A percentile compares a stretch with the other conserved stretches of the same genome.
These are phyloP conservation scores for Martes martes DNA, from an alignment of 2,113 vertebrate species.

Conservation along the genomic window DNA sequence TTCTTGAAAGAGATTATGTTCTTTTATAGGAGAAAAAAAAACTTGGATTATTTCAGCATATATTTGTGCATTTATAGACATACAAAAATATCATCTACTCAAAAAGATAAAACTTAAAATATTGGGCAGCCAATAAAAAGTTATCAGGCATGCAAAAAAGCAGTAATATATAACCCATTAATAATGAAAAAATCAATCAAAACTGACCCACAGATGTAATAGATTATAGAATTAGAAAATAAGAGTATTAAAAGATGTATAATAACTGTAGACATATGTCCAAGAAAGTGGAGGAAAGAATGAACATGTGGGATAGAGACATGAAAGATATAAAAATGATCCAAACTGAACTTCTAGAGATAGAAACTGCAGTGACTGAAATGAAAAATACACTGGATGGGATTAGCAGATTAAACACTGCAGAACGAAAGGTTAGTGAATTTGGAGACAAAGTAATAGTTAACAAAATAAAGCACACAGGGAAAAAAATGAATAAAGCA, in stretches of 20 bases:
- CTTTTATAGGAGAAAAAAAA: conserved; percentile 27
- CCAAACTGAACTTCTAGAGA: background rate
- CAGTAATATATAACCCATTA: background rate
- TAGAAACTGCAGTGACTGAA: background rate
- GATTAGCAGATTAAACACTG: background rate
- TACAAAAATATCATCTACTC: background rate
- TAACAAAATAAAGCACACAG: background rate
- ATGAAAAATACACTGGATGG: background rate
- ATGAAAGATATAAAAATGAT: background rate
- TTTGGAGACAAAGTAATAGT: background rate
- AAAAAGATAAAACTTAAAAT: background rate
- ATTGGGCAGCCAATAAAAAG: background rate
- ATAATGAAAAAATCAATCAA: background rate
- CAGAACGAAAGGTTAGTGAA: background rate
- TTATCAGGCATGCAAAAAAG: background rate
- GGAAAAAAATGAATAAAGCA: too few relatives aligned
- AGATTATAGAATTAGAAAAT: background rate
- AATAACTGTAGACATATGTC: background rate
- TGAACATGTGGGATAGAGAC: background rate
- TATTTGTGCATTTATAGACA: conserved; percentile 6
- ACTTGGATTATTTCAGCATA: background rate
- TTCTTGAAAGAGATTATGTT: background rate
- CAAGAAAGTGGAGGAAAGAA: background rate
- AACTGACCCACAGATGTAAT: background rate
- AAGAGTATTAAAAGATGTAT: background rate